A percentile compares a stretch with the other conserved stretches of the same genome.
Conservation (phyloP, 2,888 invertebrate genomes). For the Helicoverpa assulta region DNA sequence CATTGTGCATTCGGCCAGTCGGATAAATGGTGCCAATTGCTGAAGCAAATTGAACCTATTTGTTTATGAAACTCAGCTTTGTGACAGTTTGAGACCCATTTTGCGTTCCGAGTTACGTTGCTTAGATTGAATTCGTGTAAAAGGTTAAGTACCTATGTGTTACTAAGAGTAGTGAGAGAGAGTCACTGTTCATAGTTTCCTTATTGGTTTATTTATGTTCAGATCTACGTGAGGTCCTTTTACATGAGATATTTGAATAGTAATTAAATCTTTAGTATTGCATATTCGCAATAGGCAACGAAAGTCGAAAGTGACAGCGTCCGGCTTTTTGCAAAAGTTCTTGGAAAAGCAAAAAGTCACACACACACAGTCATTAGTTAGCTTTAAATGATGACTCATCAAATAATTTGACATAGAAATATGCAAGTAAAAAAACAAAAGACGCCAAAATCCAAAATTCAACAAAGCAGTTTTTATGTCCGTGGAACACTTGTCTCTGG, state of each 20-base stretch:
- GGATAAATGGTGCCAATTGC: constrained; percentile 72
- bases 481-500: constrained; percentile 40
- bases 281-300: not conserved
- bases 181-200: not conserved
- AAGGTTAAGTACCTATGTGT: constrained; percentile 1
- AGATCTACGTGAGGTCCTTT: not conserved
- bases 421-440: constrained; percentile 16
- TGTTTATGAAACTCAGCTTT: constrained; percentile 65
- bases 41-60: constrained; percentile 70
- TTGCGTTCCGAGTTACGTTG: constrained; percentile 46
- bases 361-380: not conserved
- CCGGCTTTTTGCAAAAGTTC: not conserved
- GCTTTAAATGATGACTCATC: constrained; percentile 20
- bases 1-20: constrained; percentile 69
- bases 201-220: not conserved
- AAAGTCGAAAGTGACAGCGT: constrained; percentile 2
- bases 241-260: too few relatives aligned
- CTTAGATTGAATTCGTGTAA: constrained; percentile 9
- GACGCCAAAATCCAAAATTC: constrained; percentile 11
- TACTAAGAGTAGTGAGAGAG: constrained; percentile 1
- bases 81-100: constrained; percentile 53
- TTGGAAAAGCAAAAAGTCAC: not conserved
- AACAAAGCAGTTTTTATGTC: constrained; percentile 25
- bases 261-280: too few relatives aligned
- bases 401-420: constrained; percentile 17